Percentiles rank a stretch among this genome's conserved stretches.
These are phyloP conservation scores for Papilio aristodemus DNA, from an alignment of 1,140 invertebrate species.

Conservation along the genomic window DNA sequence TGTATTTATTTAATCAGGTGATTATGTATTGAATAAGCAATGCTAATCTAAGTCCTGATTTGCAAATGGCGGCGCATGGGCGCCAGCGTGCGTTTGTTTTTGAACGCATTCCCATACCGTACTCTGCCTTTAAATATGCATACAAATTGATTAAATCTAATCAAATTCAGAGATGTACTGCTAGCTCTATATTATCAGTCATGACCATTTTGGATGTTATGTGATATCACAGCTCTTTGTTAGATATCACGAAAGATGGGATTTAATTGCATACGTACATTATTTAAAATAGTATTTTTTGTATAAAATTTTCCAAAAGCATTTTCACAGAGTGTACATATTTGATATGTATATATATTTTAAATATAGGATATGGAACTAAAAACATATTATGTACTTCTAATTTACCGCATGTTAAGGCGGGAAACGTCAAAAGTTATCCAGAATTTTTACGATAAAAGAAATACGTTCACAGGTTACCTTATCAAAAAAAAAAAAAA, in stretches of 20 bases:
- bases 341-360: too few species aligned
- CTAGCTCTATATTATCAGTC: background rate
- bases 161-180: background rate
- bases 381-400: too few species aligned
- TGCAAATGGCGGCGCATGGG: constrained; percentile 10
- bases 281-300: too few species aligned
- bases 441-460: background rate
- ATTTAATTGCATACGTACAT: too few species aligned
- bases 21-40: constrained; percentile 4
- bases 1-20: constrained; percentile 4
- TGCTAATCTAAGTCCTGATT: constrained; percentile 3
- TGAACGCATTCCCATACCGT: constrained; percentile 12
- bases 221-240: background rate
- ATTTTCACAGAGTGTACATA: too few species aligned
- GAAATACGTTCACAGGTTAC: constrained; percentile 1
- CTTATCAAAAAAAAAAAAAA: too few species aligned
- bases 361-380: too few species aligned
- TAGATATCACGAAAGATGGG: too few species aligned
- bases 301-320: too few species aligned
- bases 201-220: background rate
- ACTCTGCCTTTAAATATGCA: background rate
- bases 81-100: constrained; percentile 1
- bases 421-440: background rate
- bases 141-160: background rate
- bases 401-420: background rate